A percentile compares a stretch with the other conserved stretches of the same genome.
Evolutionary conservation across 2,797 vertebrate species (phyloP).

Genomic region (Neostethus bicornis): DNA sequence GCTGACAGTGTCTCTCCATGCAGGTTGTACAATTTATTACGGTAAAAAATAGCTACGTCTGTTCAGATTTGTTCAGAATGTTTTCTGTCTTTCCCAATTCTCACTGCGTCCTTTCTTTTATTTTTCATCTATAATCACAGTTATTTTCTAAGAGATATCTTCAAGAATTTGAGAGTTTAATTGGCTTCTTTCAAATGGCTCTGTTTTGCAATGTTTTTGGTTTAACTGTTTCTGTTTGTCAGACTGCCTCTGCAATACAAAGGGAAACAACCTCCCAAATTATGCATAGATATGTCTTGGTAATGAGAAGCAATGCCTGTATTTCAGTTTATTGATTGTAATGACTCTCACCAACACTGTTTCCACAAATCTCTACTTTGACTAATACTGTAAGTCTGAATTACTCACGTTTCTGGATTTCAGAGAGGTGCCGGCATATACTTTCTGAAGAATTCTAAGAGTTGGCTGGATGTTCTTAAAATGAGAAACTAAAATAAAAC

Average conservation of each 20-base stretch:
- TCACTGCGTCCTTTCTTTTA: not conserved
- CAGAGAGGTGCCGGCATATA: slow-evolving; percentile 8
- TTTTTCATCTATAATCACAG: too few species aligned
- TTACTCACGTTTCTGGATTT: slow-evolving; percentile 36
- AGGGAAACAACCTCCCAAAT: slow-evolving; percentile 46
- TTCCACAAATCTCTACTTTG: slow-evolving; percentile 47
- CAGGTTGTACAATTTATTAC: not conserved
- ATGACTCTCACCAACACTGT: slow-evolving; percentile 24
- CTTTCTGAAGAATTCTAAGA: slow-evolving; percentile 23
- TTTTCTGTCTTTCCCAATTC: slow-evolving; percentile 1
- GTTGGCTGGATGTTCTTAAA: slow-evolving; percentile 31
- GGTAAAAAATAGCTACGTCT: slow-evolving; percentile 19
- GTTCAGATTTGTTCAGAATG: slow-evolving; percentile 13
- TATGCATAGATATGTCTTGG: slow-evolving; percentile 53
- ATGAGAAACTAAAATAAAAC: slow-evolving; percentile 19
- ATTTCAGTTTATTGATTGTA: slow-evolving; percentile 52
- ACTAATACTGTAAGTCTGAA: slow-evolving; percentile 40
- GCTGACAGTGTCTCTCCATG: slow-evolving; percentile 2
- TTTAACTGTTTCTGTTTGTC: not conserved
- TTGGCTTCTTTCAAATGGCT: slow-evolving; percentile 12
- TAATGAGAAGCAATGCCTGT: slow-evolving; percentile 37
- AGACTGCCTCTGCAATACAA: slow-evolving; percentile 33
- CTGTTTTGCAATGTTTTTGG: slow-evolving; percentile 7
- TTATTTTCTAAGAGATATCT: slow-evolving; percentile 7
- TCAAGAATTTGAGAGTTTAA: slow-evolving; percentile 12